Percentiles rank a stretch among this genome's conserved stretches.
Conservation (phyloP, 2,888 invertebrate genomes). For the Caenorhabditis drosophilae region DNA sequence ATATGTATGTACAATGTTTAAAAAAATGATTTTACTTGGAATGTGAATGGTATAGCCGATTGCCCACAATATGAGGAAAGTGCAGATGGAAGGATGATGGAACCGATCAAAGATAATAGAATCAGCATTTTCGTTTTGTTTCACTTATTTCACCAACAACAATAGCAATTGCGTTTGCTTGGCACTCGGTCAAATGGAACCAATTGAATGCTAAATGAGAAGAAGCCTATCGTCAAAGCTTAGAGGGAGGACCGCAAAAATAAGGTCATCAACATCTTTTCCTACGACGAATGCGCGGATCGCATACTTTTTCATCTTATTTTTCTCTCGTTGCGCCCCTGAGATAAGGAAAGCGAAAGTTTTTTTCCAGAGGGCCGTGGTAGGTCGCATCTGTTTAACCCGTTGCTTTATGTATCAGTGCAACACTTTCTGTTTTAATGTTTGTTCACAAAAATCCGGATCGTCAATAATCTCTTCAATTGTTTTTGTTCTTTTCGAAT, state of each 20-base stretch:
- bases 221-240: constrained; percentile 16
- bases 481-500: constrained; percentile 13
- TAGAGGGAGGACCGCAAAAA: constrained; percentile 16
- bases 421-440: constrained; percentile 39
- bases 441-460: constrained; percentile 38
- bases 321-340: too few species aligned
- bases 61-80: constrained; percentile 58
- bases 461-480: constrained; percentile 16
- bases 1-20: background rate
- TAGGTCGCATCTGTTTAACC: constrained; percentile 3
- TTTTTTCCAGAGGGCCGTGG: background rate
- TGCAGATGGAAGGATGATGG: constrained; percentile 17
- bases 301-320: constrained; percentile 26
- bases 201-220: background rate
- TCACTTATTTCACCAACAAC: background rate
- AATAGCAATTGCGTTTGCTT: background rate
- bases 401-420: constrained; percentile 34
- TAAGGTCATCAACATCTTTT: constrained; percentile 41
- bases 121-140: background rate
- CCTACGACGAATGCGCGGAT: background rate
- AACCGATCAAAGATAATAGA: background rate
- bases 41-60: constrained; percentile 56
- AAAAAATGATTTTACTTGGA: constrained; percentile 40
- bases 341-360: constrained; percentile 42
- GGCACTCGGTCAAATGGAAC: background rate